Evolutionary conservation across 2,888 invertebrate genomes (phyloP), one percentile per base, ranked within the genome.

Genomic region (Leistus spinibarbis): DNA sequence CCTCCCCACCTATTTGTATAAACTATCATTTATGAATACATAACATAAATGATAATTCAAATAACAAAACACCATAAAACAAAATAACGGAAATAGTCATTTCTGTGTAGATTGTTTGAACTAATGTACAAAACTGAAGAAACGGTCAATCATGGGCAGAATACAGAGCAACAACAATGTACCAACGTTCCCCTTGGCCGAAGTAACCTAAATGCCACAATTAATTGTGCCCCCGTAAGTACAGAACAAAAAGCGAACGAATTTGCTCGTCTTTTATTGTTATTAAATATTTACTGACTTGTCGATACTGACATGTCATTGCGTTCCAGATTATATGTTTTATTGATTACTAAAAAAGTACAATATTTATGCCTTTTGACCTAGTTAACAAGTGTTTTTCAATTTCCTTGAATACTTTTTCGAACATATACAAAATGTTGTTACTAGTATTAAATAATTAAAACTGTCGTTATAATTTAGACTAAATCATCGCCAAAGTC

Each of bases 121-220:
- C 73, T 73, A 73, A 73, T 73, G 73, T 73, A 73, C 73, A 67
- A 73, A 65, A 24, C 64, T 71, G 71, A 40, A 16, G 54, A 54
- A 16, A 22, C 65, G 54, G 60, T 54, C 10, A 54, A 54, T 13
- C 63, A 73, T 73, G 67, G 60, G 54, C 57, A 53, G 60, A 67
- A 16, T 54, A 57, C 40, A 53, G 73, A 67, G 60, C 23, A 16
- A 23, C 40, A 60, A n/a, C 67, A 67, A 22, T 60, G 65, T 53
- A 71, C 16, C 16, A 20, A 19, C 16, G 57, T 57, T 2, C 17
- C 17, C n/a, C 57, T 60, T 23, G 17, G 10, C 40, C 53, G 73
- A 67, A 57, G 23, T 60, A 66, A 73, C 73, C n/a, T 73, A 53
- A 73, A 62, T 67, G n/a, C 7, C 13, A 40, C 40, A 19, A 56